These are phyloP conservation scores for Corydoras sp. DNA, from an alignment of 2,113 vertebrate genomes.

Conservation along the genomic window DNA sequence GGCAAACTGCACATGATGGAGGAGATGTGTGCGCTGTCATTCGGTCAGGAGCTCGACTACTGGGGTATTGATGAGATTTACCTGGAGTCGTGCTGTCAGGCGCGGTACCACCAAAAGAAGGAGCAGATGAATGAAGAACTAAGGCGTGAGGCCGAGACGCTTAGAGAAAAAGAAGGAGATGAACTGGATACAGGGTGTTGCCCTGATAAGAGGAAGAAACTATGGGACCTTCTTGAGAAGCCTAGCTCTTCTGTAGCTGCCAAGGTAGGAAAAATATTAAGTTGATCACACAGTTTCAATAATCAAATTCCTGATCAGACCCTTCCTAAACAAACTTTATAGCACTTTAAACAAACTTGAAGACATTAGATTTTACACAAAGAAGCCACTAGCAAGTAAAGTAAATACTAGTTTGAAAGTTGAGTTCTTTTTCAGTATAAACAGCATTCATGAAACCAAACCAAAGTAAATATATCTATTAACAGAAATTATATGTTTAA, in stretches of 20 bases:
- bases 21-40: constrained; percentile 97
- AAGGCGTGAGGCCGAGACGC: constrained; percentile 85
- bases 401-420: no score
- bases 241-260: constrained; percentile 93
- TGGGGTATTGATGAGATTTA: constrained; percentile 99
- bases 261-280: constrained; percentile 73
- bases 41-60: constrained; percentile 98
- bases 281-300: no score
- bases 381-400: no score
- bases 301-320: no score
- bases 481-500: no score
- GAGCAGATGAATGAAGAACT: constrained; percentile 99
- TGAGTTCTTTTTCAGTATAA: no score
- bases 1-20: constrained; percentile 99
- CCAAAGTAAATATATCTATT: no score
- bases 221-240: constrained; percentile 98
- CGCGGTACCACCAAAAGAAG: constrained; percentile 96
- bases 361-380: no score
- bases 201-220: constrained; percentile 89
- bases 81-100: constrained; percentile 96
- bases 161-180: constrained; percentile 85
- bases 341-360: no score
- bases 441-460: no score
- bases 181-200: constrained; percentile 88
- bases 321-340: no score